Evolutionary conservation across 2,113 vertebrate species (phyloP), one percentile per base, ranked within the genome.

Genomic region (Talpa occidentalis): DNA sequence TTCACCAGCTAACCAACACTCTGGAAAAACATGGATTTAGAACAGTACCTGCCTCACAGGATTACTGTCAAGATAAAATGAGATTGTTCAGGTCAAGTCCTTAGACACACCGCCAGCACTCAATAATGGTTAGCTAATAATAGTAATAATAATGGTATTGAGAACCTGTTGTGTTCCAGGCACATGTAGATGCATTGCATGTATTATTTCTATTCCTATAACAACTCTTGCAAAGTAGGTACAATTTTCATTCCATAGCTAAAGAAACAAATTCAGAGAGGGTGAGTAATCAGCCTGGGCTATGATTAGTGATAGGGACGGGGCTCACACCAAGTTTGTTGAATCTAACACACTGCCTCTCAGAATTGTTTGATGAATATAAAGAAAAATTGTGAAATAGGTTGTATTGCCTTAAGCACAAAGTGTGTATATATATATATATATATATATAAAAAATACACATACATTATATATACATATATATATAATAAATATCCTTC

Each of bases 311-410:
- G 32, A 37, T 42, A 19, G 70, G 44, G 10, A 24, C 37, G 62
- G 30, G 54, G 49, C 24, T 78, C 66, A 92, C 11, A 44, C 40
- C 26, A 52, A 37, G 32, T 70, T 60, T 44, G 24, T 37, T 73
- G 56, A 67, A 19, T 74, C 37, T 60, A 60, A 62, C 77, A 73
- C 24, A 52, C 67, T 73, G 32, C 37, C 35, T 79, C 77, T 88
- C 30, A 60, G 88, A 91, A 69, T 52, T 15, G 47, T 82, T 93
- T 73, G 94, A 94, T 42, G 47, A 96, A 15, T 88, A 52, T 35
- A 70, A 87, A 91, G 82, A 62, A 90, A 90, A 66, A 49, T 47
- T 54, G 52, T 54, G 52, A 89, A 94, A 62, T 64, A 60, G 19
- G 42, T 56, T 84, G 19, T 44, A 47, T 26, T 52, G 9, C 49